phyloP scores from a whole-genome alignment of 2,888 invertebrate species.

The Scotopteryx bipunctaria region DNA sequence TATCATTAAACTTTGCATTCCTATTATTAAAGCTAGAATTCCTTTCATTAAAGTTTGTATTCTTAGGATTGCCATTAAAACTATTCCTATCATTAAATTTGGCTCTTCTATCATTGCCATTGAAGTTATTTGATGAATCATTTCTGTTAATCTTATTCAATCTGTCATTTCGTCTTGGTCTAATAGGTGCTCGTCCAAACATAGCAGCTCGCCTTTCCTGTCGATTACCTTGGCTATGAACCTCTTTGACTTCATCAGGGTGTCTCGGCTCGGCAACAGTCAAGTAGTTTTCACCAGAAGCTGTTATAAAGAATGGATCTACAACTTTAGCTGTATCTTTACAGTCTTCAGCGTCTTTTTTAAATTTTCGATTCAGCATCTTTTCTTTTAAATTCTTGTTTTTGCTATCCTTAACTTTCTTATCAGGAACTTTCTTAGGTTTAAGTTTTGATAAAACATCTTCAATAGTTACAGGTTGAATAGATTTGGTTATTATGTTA shows the following conservation, averaged over 20 bases:
- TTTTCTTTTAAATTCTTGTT: constrained; percentile 71
- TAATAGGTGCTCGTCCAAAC: constrained; percentile 71
- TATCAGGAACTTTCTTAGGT: constrained; percentile 38
- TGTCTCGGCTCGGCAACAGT: constrained; percentile 71
- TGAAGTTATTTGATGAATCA: constrained; percentile 5
- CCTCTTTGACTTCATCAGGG: constrained; percentile 74
- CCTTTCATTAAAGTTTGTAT: too few relatives aligned
- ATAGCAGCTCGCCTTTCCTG: constrained; percentile 70
- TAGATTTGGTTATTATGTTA: constrained; percentile 4
- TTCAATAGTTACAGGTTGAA: constrained; percentile 8
- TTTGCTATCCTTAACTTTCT: constrained; percentile 64
- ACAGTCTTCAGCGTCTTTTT: constrained; percentile 50
- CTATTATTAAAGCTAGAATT: constrained; percentile 26
- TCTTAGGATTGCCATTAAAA: too few relatives aligned
- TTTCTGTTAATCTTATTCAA: constrained; percentile 39
- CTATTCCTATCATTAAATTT: constrained; percentile 31
- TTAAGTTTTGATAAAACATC: constrained; percentile 11
- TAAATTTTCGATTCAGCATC: constrained; percentile 60
- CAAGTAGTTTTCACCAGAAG: constrained; percentile 73
- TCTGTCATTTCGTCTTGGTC: constrained; percentile 49
- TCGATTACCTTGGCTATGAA: constrained; percentile 71
- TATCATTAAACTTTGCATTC: constrained; percentile 21
- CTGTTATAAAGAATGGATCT: constrained; percentile 76
- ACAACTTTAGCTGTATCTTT: constrained; percentile 56
- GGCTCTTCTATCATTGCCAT: constrained; percentile 32